Evolutionary conservation across 2,888 invertebrate species (phyloP).

Genomic region (Harpagoxenus sublaevis): DNA sequence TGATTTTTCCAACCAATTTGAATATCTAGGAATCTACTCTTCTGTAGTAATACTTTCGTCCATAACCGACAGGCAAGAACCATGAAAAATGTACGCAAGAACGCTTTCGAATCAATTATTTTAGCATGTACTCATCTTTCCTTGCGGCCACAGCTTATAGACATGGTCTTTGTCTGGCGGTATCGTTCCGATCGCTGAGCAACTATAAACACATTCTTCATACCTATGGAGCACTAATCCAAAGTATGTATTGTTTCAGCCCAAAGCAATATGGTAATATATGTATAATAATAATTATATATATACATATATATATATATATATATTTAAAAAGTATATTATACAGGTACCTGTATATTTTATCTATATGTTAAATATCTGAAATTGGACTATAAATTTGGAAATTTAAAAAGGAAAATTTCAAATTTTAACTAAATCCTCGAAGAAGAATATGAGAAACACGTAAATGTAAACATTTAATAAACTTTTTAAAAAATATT

Average conservation of each 20-base stretch:
- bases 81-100: slow-evolving; percentile 64
- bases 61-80: slow-evolving; percentile 18
- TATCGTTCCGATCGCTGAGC: slow-evolving; percentile 75
- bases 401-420: not conserved
- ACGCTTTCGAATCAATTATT: slow-evolving; percentile 75
- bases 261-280: slow-evolving; percentile 63
- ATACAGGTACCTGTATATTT: slow-evolving; percentile 3
- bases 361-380: not conserved
- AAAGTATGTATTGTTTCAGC: slow-evolving; percentile 74
- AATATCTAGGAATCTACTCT: not conserved
- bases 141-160: slow-evolving; percentile 62
- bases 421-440: not conserved
- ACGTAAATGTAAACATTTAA: not conserved
- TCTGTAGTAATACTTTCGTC: slow-evolving; percentile 26
- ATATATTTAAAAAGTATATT: slow-evolving; percentile 17
- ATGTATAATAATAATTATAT: slow-evolving; percentile 5
- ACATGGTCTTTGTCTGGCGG: slow-evolving; percentile 73
- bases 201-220: slow-evolving; percentile 76
- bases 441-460: not conserved
- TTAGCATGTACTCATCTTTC: slow-evolving; percentile 61
- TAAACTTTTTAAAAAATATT: not conserved
- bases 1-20: not conserved
- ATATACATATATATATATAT: slow-evolving; percentile 7
- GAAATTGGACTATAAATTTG: not conserved
- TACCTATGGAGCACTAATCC: slow-evolving; percentile 71